Percentiles rank a stretch among this genome's conserved stretches.
These are phyloP conservation scores for Enteromius thamalakanensis DNA, from an alignment of 2,797 vertebrate species.

Conservation along the genomic window DNA sequence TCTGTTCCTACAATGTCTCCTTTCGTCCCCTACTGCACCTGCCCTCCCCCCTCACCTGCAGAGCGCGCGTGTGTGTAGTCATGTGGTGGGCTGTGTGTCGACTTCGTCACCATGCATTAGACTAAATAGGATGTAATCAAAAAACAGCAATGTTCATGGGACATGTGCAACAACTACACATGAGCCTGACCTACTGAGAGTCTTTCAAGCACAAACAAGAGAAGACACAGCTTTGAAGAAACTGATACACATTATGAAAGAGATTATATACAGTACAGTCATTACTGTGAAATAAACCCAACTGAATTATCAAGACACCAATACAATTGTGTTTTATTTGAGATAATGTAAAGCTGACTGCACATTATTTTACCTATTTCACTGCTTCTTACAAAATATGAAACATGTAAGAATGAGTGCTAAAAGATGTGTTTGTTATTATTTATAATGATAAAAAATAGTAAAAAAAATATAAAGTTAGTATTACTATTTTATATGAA, in stretches of 20 bases:
- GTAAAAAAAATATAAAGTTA: not conserved
- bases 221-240: not conserved
- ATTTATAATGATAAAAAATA: not conserved
- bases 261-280: not conserved
- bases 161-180: constrained; percentile 8
- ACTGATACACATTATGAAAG: not conserved
- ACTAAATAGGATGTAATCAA: constrained; percentile 45
- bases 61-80: constrained; percentile 39
- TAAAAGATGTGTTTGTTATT: not conserved
- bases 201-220: not conserved
- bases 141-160: constrained; percentile 20
- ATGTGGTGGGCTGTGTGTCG: constrained; percentile 38
- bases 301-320: not conserved
- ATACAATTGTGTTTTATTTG: not conserved
- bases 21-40: constrained; percentile 53
- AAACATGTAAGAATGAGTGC: not conserved
- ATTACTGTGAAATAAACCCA: not conserved
- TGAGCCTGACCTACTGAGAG: constrained; percentile 7
- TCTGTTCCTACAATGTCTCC: constrained; percentile 54
- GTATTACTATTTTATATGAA: not conserved
- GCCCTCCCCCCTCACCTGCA: constrained; percentile 53
- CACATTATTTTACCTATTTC: no score
- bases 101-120: constrained; percentile 28
- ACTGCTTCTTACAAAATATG: not conserved
- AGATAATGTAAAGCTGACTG: not conserved